Percentiles rank a stretch among this genome's conserved stretches.
phyloP scores from a whole-genome alignment of 1,140 invertebrate species.

The Metaphire vulgaris region DNA sequence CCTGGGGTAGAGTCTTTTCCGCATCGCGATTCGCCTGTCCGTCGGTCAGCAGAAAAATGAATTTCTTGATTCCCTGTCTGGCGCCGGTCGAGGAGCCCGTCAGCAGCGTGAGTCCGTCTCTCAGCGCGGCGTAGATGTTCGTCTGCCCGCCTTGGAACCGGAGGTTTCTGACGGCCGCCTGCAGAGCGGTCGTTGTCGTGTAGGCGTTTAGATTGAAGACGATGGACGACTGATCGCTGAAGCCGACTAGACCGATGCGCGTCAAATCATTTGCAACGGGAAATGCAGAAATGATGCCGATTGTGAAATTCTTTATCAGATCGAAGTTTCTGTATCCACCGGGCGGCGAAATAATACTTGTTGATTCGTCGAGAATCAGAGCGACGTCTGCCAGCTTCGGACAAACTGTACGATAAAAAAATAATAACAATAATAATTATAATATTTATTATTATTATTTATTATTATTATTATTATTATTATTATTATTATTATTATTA shows the following conservation, averaged over 20 bases:
- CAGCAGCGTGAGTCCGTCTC: slow-evolving; percentile 33
- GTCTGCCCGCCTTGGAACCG: slow-evolving; percentile 29
- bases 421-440: not conserved
- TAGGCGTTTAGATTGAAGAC: not conserved
- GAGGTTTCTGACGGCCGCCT: not conserved
- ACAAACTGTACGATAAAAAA: not conserved
- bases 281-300: not conserved
- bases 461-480: too few species aligned
- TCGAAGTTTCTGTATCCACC: not conserved
- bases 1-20: slow-evolving; percentile 12
- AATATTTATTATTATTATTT: too few species aligned
- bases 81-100: slow-evolving; percentile 33
- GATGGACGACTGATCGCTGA: not conserved
- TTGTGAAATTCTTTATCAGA: not conserved
- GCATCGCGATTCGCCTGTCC: slow-evolving; percentile 38
- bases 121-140: slow-evolving; percentile 40
- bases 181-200: not conserved
- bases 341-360: not conserved
- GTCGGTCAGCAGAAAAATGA: slow-evolving; percentile 44
- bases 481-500: too few species aligned
- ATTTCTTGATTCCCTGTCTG: slow-evolving; percentile 38
- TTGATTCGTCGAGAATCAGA: not conserved
- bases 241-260: not conserved
- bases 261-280: not conserved
- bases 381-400: not conserved